Percentiles rank a stretch among this genome's conserved stretches.
These are phyloP conservation scores for Drosophila melanogaster DNA, from an alignment of 1,140 invertebrate species.

Conservation along the genomic window DNA sequence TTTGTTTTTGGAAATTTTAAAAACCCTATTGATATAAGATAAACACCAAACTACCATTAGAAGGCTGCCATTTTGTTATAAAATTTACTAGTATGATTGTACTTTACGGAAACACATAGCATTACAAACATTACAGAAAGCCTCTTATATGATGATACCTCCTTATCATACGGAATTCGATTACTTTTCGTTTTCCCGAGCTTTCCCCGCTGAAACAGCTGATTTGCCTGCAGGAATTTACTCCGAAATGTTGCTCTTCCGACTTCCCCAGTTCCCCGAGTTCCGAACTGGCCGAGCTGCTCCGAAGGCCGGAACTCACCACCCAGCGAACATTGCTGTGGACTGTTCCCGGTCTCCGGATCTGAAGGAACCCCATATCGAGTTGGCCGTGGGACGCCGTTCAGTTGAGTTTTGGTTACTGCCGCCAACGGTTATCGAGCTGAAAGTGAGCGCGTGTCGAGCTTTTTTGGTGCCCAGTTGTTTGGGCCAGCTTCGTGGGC, in stretches of 20 bases:
- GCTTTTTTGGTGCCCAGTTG: not conserved
- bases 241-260: constrained; percentile 53
- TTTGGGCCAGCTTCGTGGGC: constrained; percentile 39
- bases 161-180: not conserved
- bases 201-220: constrained; percentile 54
- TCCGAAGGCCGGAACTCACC: constrained; percentile 52
- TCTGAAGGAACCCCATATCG: constrained; percentile 30
- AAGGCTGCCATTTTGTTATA: no score
- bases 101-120: no score
- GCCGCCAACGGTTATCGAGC: constrained; percentile 69
- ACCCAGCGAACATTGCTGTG: constrained; percentile 42
- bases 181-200: not conserved
- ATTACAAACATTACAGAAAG: no score
- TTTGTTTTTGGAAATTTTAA: no score
- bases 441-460: constrained; percentile 42
- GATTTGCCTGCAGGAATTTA: constrained; percentile 67
- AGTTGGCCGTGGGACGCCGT: constrained; percentile 24
- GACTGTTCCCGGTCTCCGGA: constrained; percentile 12
- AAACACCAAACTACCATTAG: not conserved
- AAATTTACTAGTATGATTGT: no score
- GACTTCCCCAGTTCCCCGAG: constrained; percentile 13
- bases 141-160: no score
- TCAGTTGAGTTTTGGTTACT: constrained; percentile 82
- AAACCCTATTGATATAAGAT: no score
- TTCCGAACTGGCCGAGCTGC: not conserved